A percentile compares a stretch with the other conserved stretches of the same genome.
Evolutionary conservation across 1,140 invertebrate genomes (phyloP).

Genomic region (Drosophila arawakana): DNA sequence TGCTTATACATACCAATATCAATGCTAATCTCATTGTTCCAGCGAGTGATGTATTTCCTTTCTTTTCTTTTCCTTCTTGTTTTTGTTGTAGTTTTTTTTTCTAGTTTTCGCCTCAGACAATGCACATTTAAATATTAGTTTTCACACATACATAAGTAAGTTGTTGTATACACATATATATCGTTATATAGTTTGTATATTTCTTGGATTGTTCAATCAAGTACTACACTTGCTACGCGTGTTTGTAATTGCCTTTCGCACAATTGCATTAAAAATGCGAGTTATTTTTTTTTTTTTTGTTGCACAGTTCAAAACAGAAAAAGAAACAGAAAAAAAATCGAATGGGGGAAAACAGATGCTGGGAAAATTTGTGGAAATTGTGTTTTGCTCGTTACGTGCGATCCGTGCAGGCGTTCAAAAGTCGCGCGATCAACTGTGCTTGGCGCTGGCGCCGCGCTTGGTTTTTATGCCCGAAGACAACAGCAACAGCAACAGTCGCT

Average conservation of each 20-base stretch:
- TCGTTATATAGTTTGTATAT: slow-evolving; percentile 9
- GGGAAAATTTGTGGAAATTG: slow-evolving; percentile 36
- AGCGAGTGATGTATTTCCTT: background rate
- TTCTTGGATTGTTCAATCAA: slow-evolving; percentile 15
- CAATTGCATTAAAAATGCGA: slow-evolving; percentile 10
- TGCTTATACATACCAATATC: slow-evolving; percentile 64
- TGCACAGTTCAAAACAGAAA: slow-evolving; percentile 19
- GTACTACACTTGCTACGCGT: slow-evolving; percentile 15
- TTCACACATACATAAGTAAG: slow-evolving; percentile 50
- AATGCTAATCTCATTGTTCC: slow-evolving; percentile 71
- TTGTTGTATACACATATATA: slow-evolving; percentile 14
- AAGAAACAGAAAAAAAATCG: slow-evolving; percentile 24
- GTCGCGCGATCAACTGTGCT: slow-evolving; percentile 76
- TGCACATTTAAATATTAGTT: slow-evolving; percentile 54
- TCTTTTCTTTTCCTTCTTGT: background rate
- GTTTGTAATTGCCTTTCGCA: slow-evolving; percentile 9
- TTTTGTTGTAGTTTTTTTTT: slow-evolving; percentile 10
- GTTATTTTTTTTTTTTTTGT: background rate
- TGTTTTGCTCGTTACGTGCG: slow-evolving; percentile 19
- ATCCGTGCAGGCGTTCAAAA: slow-evolving; percentile 71
- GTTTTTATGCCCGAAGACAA: slow-evolving; percentile 68
- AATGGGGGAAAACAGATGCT: slow-evolving; percentile 26
- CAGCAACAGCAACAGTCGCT: slow-evolving; percentile 9
- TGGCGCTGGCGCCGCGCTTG: slow-evolving; percentile 64
- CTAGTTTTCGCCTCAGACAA: slow-evolving; percentile 36